Conservation (phyloP, 2,113 vertebrate genomes). For the Panthera leo region DNA sequence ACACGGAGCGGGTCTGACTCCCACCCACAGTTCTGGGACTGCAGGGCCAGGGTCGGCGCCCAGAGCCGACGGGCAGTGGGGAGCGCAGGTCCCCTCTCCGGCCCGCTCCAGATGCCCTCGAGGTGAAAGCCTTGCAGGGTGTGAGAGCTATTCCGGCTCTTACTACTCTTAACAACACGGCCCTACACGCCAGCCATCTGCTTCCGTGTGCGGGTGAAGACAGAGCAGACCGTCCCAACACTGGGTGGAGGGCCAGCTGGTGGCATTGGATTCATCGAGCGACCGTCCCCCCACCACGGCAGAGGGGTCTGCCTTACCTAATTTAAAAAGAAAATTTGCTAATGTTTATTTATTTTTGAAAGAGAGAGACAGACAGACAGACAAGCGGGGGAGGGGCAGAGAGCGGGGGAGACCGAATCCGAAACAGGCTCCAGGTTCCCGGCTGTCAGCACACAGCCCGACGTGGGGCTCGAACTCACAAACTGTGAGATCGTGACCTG, state of each 20-base stretch:
- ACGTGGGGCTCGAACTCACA: too few species aligned
- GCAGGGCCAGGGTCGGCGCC: rapidly evolving
- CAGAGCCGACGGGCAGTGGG: rapidly evolving
- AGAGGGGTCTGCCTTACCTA: not conserved
- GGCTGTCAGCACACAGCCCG: too few species aligned
- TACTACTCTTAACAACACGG: not conserved
- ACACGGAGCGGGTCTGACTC: not conserved
- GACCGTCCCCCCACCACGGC: not conserved
- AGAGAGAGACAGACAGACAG: too few species aligned
- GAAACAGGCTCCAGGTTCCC: too few species aligned
- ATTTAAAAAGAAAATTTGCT: too few species aligned
- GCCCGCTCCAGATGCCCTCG: not conserved
- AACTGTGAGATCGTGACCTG: too few species aligned
- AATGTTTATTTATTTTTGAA: too few species aligned
- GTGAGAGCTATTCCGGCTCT: not conserved
- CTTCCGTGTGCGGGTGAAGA: not conserved
- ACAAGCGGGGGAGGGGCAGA: too few species aligned
- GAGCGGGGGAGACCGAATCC: too few species aligned
- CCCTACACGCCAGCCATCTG: not conserved
- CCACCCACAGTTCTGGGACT: not conserved
- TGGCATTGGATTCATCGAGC: too few species aligned
- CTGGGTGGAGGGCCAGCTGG: not conserved
- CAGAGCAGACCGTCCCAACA: not conserved
- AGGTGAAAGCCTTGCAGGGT: too few species aligned
- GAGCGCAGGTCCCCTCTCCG: too few species aligned